These are phyloP conservation scores for Tretioscincus oriximinensis DNA, from an alignment of 2,113 vertebrate genomes.

Conservation along the genomic window DNA sequence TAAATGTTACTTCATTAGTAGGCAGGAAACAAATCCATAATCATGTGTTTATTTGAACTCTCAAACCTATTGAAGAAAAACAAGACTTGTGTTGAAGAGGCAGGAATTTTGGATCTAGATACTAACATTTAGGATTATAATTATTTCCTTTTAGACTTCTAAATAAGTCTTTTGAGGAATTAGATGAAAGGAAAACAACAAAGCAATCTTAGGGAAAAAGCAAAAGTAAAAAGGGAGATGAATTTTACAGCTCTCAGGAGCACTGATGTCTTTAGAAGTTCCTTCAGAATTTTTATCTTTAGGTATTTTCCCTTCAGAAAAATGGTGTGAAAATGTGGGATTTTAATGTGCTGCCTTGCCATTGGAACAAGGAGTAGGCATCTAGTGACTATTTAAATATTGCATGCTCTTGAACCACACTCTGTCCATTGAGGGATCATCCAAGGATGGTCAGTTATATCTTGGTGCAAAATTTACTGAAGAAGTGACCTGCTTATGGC, in stretches of 20 bases:
- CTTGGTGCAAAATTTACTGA: too few species aligned
- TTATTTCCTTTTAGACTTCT: not conserved
- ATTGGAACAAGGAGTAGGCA: not conserved
- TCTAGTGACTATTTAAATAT: not conserved
- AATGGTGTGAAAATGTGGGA: not conserved
- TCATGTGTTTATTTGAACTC: not conserved
- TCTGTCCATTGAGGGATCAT: too few species aligned
- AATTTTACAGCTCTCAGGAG: not conserved
- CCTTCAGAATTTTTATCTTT: not conserved
- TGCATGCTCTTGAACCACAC: not conserved
- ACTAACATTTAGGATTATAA: not conserved
- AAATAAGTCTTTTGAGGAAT: slow-evolving; percentile 1
- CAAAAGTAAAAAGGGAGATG: not conserved
- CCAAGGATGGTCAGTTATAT: too few species aligned
- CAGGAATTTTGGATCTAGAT: slow-evolving; percentile 5
- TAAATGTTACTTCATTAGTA: not conserved
- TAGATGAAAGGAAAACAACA: not conserved
- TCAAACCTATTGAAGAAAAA: not conserved
- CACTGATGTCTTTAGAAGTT: not conserved
- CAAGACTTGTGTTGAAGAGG: not conserved
- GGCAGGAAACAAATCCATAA: not conserved
- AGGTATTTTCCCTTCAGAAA: not conserved
- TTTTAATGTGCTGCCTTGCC: not conserved
- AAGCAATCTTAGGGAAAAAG: not conserved
- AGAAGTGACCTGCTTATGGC: too few species aligned